Conservation (phyloP, 2,797 vertebrate species). For the Dicrostonyx torquatus region DNA sequence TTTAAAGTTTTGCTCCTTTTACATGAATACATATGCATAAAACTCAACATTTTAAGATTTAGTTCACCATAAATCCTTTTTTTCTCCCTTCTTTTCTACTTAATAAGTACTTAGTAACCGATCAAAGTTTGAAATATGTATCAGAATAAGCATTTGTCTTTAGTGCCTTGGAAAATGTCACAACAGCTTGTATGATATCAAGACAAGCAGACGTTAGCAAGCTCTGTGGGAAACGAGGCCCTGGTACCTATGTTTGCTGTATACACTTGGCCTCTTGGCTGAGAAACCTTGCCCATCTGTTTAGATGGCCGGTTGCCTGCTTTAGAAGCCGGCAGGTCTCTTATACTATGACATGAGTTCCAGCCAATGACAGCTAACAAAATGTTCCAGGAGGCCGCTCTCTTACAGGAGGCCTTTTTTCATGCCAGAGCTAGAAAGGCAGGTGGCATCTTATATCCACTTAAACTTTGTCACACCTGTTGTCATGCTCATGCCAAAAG, state of each 20-base stretch:
- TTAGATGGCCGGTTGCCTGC: conserved; percentile 78
- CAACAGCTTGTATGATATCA: conserved; percentile 22
- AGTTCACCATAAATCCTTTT: background rate
- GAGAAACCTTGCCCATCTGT: conserved; percentile 80
- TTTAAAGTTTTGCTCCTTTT: background rate
- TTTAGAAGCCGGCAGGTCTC: conserved; percentile 58
- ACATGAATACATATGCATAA: background rate
- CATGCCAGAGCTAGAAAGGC: conserved; percentile 62
- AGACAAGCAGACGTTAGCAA: conserved; percentile 64
- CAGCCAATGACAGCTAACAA: conserved; percentile 68
- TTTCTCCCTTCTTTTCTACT: background rate
- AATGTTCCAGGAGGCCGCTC: conserved; percentile 70
- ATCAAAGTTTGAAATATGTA: conserved; percentile 45
- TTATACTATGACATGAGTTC: conserved; percentile 12
- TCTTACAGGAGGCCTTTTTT: conserved; percentile 59
- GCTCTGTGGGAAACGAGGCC: conserved; percentile 64
- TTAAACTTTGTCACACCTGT: conserved; percentile 74
- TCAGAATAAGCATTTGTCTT: conserved; percentile 10
- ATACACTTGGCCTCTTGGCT: conserved; percentile 77
- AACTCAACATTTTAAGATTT: background rate
- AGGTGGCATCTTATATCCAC: background rate
- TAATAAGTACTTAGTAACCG: conserved; percentile 26
- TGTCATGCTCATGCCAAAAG: conserved; percentile 73
- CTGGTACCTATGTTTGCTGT: conserved; percentile 63
- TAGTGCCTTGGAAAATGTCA: conserved; percentile 44